phyloP scores from a whole-genome alignment of 2,113 vertebrate species.

The Stegostoma tigrinum region DNA sequence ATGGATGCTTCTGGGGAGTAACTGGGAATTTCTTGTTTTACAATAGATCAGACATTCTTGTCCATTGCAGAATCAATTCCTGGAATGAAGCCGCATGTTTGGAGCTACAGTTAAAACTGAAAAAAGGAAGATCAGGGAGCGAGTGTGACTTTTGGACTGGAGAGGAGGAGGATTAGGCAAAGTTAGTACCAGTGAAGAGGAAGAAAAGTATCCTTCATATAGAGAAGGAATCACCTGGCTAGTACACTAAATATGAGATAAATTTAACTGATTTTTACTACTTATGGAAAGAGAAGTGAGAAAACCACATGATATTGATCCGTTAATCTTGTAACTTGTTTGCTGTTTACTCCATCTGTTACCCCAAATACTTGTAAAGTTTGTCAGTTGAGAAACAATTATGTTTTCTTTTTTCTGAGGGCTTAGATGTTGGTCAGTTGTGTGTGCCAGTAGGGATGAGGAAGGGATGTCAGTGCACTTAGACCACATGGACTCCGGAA shows the following conservation, averaged over 20 bases:
- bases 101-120: background rate
- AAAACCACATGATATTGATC: background rate
- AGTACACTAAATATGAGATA: background rate
- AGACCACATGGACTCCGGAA: background rate
- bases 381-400: background rate
- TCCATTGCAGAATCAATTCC: background rate
- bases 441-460: background rate
- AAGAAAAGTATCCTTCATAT: background rate
- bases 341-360: background rate
- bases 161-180: background rate
- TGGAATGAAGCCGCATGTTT: background rate
- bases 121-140: background rate
- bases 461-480: background rate
- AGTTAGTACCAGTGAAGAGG: background rate
- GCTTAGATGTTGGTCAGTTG: background rate
- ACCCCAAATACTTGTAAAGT: background rate
- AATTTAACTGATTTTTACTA: background rate
- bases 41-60: background rate
- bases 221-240: background rate
- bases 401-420: background rate
- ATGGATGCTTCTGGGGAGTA: background rate
- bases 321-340: background rate
- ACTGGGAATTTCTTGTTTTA: background rate
- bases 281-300: background rate
- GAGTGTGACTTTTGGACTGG: background rate